Percentiles rank a stretch among this genome's conserved stretches.
Evolutionary conservation across 92 coral and sea anemone species (phyloP).

Genomic region (Epizoanthus stellaris): DNA sequence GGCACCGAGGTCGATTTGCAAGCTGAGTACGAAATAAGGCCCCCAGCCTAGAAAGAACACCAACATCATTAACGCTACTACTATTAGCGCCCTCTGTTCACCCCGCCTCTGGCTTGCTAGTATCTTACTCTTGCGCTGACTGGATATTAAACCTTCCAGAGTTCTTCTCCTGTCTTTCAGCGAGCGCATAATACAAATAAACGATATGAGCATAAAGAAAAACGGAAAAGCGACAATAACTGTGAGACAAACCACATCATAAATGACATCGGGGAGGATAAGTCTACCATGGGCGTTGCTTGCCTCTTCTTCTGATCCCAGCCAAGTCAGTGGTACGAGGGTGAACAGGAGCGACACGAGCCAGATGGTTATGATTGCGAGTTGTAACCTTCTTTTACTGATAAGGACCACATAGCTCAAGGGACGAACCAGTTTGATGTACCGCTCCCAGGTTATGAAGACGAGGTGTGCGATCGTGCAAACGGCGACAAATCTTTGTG

Average conservation of each 20-base stretch:
- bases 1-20: not conserved
- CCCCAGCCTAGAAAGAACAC: constrained; percentile 15
- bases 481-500: constrained; percentile 5
- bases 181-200: constrained; percentile 10
- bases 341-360: not conserved
- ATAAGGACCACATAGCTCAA: not conserved
- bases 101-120: constrained; percentile 5
- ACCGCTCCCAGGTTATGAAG: constrained; percentile 19
- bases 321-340: not conserved
- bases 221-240: not conserved
- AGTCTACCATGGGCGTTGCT: not conserved
- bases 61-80: not conserved
- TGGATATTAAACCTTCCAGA: not conserved
- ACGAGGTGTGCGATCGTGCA: constrained; percentile 7
- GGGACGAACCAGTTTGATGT: not conserved
- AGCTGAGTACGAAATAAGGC: not conserved
- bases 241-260: not conserved
- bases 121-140: not conserved
- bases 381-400: not conserved
- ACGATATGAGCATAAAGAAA: constrained; percentile 2
- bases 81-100: not conserved
- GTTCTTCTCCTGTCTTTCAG: constrained; percentile 5
- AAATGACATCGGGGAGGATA: not conserved
- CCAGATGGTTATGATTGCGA: not conserved
- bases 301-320: not conserved